phyloP scores from a whole-genome alignment of 2,113 vertebrate species.

The Acrocephalus kingi region DNA sequence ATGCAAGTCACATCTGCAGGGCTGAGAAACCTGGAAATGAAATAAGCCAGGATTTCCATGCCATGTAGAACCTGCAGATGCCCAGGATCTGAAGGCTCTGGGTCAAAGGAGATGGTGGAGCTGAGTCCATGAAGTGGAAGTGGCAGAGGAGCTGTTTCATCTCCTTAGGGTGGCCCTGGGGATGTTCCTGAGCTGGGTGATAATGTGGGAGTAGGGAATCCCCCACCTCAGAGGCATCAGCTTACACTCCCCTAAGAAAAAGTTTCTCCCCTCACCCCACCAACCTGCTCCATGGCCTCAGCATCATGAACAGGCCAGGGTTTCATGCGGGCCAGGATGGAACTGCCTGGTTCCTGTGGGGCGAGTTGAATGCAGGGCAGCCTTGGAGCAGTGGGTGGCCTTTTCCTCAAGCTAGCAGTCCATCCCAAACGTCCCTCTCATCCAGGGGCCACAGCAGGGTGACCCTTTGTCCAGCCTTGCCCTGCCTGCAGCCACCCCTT shows the following conservation, averaged over 20 bases:
- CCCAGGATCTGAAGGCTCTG: background rate
- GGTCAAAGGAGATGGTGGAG: background rate
- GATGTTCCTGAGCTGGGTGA: background rate
- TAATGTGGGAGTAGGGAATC: background rate
- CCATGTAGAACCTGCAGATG: too few relatives aligned
- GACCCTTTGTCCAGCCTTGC: background rate
- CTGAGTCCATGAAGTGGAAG: background rate
- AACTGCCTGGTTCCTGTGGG: background rate
- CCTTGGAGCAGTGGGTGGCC: fast-evolving
- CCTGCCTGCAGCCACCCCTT: background rate
- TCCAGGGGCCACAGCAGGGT: fast-evolving
- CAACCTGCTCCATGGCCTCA: background rate
- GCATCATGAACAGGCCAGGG: fast-evolving
- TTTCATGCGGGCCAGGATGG: fast-evolving
- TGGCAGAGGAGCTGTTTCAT: background rate
- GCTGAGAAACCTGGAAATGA: background rate
- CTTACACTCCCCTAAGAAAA: background rate
- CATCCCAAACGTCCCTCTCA: background rate
- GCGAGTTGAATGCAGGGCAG: background rate
- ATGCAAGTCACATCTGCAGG: fast-evolving
- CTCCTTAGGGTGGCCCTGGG: background rate
- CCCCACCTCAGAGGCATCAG: background rate
- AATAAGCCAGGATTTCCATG: background rate
- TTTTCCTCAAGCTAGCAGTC: background rate
- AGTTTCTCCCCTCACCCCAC: background rate